These are phyloP conservation scores for Acanthococcus lagerstroemiae DNA, from an alignment of 2,888 invertebrate species.

Conservation along the genomic window DNA sequence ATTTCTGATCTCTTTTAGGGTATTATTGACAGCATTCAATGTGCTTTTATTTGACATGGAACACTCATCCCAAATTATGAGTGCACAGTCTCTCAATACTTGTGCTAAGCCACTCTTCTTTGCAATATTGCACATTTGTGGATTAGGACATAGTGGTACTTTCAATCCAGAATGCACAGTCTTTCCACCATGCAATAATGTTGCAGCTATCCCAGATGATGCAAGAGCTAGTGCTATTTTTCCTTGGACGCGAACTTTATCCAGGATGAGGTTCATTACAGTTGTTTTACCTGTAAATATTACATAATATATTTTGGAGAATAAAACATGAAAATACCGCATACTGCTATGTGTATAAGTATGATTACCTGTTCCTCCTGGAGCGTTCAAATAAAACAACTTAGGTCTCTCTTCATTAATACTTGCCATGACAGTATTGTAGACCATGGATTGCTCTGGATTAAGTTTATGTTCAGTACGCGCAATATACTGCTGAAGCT, in stretches of 20 bases:
- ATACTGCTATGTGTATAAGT: background rate
- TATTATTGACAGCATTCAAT: constrained; percentile 9
- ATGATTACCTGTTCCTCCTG: constrained; percentile 25
- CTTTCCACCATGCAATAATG: constrained; percentile 40
- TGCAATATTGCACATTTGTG: constrained; percentile 6
- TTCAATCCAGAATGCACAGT: constrained; percentile 42
- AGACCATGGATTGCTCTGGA: constrained; percentile 1
- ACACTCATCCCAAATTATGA: constrained; percentile 27
- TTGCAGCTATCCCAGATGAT: constrained; percentile 44
- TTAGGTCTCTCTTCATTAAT: background rate
- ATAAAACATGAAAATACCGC: background rate
- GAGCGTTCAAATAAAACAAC: constrained; percentile 22
- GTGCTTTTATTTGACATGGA: constrained; percentile 3
- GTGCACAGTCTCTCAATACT: constrained; percentile 8
- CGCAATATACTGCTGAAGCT: background rate
- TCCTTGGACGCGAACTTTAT: constrained; percentile 39
- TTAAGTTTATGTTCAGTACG: background rate
- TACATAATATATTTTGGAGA: background rate
- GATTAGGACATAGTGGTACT: constrained; percentile 37
- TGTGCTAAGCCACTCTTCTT: constrained; percentile 8
- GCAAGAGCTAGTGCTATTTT: constrained; percentile 41
- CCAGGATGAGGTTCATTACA: constrained; percentile 41
- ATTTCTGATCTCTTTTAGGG: constrained; percentile 2
- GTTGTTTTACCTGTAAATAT: constrained; percentile 41
- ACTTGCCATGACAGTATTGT: background rate